Evolutionary conservation across 2,888 invertebrate genomes (phyloP).

Genomic region (Pristionchus mayeri): DNA sequence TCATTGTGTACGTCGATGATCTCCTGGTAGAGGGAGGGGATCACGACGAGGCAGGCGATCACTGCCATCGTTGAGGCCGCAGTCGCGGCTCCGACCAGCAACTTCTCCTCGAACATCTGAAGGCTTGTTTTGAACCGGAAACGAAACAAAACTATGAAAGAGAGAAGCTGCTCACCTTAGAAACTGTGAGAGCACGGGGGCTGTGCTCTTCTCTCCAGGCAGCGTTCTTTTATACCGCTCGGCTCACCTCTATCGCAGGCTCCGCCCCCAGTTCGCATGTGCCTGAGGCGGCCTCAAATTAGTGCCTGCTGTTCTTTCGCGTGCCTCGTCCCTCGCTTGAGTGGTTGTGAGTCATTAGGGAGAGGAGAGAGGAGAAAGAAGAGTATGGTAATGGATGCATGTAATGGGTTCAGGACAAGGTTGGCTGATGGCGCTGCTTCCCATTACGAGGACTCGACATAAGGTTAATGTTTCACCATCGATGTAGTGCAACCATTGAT

Average conservation of each 20-base stretch:
- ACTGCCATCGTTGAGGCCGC: slow-evolving; percentile 61
- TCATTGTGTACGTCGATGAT: slow-evolving; percentile 68
- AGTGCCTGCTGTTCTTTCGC: slow-evolving; percentile 43
- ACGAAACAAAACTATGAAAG: neutral
- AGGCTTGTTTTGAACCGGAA: neutral
- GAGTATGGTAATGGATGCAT: neutral
- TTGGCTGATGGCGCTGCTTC: too few relatives aligned
- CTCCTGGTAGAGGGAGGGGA: slow-evolving; percentile 70
- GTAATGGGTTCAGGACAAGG: slow-evolving; percentile 43
- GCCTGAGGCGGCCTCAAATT: slow-evolving; percentile 45
- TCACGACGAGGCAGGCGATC: slow-evolving; percentile 67
- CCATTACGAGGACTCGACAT: too few relatives aligned
- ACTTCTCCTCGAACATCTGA: slow-evolving; percentile 65
- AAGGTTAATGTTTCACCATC: too few relatives aligned
- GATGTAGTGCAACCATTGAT: too few relatives aligned
- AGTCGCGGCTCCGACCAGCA: slow-evolving; percentile 63
- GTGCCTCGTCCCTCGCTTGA: neutral
- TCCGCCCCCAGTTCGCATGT: slow-evolving; percentile 43
- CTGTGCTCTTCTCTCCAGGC: neutral
- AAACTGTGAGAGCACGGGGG: neutral
- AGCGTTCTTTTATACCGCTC: neutral
- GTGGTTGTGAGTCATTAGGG: slow-evolving; percentile 38
- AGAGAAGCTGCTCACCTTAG: neutral
- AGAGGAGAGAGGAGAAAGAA: slow-evolving; percentile 24
- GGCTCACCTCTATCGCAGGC: neutral